A percentile compares a stretch with the other conserved stretches of the same genome.
phyloP scores from a whole-genome alignment of 2,113 vertebrate genomes.

The human region DNA sequence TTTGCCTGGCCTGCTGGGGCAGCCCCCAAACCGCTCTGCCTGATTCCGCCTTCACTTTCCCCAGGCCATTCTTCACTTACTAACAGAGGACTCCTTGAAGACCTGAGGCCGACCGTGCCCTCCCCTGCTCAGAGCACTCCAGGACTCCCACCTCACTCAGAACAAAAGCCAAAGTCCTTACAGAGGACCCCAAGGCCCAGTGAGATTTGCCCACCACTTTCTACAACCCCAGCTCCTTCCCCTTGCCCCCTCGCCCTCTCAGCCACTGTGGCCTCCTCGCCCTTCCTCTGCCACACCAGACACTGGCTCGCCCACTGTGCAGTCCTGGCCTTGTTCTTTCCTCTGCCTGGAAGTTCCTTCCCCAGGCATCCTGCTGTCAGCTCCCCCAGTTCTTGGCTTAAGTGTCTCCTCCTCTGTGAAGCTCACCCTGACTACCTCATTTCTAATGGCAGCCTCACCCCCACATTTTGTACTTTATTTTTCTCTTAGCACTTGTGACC shows the following conservation, averaged over 20 bases:
- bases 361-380: not conserved
- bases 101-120: not conserved
- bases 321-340: not conserved
- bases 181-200: rapidly evolving
- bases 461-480: not conserved
- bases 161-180: not conserved
- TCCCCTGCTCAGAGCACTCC: not conserved
- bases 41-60: not conserved
- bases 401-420: not conserved
- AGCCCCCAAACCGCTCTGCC: not conserved
- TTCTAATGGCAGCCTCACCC: not conserved
- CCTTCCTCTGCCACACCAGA: not conserved
- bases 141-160: not conserved
- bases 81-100: not conserved
- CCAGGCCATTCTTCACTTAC: not conserved
- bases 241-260: rapidly evolving
- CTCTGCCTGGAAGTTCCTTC: not conserved
- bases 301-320: not conserved
- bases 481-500: not conserved
- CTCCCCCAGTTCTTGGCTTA: not conserved
- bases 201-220: not conserved
- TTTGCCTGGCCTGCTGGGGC: rapidly evolving
- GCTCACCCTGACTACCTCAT: not conserved
- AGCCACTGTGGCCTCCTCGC: rapidly evolving
- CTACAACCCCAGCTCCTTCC: not conserved